These are phyloP conservation scores for Capreolus pygargus DNA, from an alignment of 2,113 vertebrate species.

Conservation along the genomic window DNA sequence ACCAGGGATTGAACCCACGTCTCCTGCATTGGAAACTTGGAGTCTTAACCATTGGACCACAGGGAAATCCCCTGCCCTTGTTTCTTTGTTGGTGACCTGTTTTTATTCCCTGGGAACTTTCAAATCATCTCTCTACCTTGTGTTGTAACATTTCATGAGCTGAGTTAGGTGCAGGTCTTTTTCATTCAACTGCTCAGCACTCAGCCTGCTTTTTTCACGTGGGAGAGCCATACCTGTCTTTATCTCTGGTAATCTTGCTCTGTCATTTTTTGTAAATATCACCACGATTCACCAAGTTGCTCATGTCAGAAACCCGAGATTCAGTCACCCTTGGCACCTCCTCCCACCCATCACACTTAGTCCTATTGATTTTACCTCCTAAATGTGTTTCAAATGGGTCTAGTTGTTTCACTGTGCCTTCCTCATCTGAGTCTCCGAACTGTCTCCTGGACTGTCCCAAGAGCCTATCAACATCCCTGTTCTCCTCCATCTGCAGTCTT, in stretches of 20 bases:
- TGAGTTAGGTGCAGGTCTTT: neutral
- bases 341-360: neutral
- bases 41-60: neutral
- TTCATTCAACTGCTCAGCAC: neutral
- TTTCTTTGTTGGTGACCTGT: neutral
- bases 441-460: neutral
- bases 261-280: neutral
- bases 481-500: neutral
- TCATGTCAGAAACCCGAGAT: neutral
- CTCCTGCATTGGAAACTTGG: neutral
- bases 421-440: neutral
- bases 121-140: neutral
- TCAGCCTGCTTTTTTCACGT: neutral
- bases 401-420: neutral
- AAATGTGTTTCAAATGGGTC: neutral
- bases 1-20: neutral
- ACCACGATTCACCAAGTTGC: neutral
- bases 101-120: neutral
- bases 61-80: neutral
- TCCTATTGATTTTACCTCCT: neutral
- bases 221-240: neutral
- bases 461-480: neutral
- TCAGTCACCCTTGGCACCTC: neutral
- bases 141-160: neutral
- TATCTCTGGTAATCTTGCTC: neutral